A percentile compares a stretch with the other conserved stretches of the same genome.
Evolutionary conservation across 2,113 vertebrate genomes (phyloP).

Genomic region (Argyrosomus japonicus): DNA sequence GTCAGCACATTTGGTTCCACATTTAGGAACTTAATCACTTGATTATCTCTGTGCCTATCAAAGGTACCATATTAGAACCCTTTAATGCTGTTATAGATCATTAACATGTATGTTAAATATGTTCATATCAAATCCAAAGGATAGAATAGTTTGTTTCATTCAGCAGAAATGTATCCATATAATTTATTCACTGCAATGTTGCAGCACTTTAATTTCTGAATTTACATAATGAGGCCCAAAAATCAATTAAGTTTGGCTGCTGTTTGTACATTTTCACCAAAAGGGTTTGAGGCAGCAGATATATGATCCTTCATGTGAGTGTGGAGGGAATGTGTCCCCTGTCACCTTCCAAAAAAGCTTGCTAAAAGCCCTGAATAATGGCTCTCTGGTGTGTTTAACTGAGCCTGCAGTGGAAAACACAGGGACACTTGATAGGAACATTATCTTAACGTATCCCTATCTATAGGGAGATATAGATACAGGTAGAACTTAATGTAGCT

Average conservation of each 20-base stretch:
- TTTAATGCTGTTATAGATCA: background rate
- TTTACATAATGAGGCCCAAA: slow-evolving; percentile 52
- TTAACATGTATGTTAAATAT: background rate
- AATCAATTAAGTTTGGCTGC: slow-evolving; percentile 60
- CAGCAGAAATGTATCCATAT: background rate
- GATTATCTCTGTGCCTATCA: background rate
- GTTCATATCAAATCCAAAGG: background rate
- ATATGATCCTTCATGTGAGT: slow-evolving; percentile 50
- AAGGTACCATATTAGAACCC: background rate
- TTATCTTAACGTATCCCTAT: slow-evolving; percentile 40
- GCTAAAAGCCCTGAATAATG: slow-evolving; percentile 62
- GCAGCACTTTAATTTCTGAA: slow-evolving; percentile 31
- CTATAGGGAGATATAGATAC: slow-evolving; percentile 15
- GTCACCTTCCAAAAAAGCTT: slow-evolving; percentile 65
- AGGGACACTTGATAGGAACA: slow-evolving; percentile 47
- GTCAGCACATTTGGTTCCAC: slow-evolving; percentile 3
- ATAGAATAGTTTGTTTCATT: background rate
- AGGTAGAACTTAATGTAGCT: slow-evolving; percentile 32
- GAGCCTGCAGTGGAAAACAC: slow-evolving; percentile 44
- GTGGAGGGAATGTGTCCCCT: slow-evolving; percentile 47
- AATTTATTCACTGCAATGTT: slow-evolving; percentile 11
- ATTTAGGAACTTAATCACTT: slow-evolving; percentile 3
- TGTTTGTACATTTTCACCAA: slow-evolving; percentile 14
- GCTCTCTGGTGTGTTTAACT: slow-evolving; percentile 37
- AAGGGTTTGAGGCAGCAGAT: slow-evolving; percentile 57